Evolutionary conservation across 2,797 vertebrate genomes (phyloP), one percentile per base, ranked within the genome.

Genomic region (Thamnophis elegans): DNA sequence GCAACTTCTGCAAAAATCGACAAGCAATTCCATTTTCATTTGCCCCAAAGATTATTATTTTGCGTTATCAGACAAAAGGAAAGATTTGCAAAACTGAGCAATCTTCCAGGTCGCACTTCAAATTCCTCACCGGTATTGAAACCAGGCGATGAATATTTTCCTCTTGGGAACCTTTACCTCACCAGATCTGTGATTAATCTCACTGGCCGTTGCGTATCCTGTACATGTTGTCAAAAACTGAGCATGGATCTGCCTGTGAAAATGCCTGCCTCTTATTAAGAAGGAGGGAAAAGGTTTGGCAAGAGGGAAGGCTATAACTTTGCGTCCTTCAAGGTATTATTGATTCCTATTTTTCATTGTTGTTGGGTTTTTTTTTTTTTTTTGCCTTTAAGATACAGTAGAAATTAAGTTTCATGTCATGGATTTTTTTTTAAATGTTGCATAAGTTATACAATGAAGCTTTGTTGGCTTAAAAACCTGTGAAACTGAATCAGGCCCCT

Each of bases 21-120:
- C 92, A 94, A 95, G 92, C 78, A 89, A 9, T 89, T 93, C 92
- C 91, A 95, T 96, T 97, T 97, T 96, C 95, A 95, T 25, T 25
- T 18, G 2, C 32, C 32, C 2, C 1, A 25, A 26, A 90, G 90
- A 87, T 73, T 78, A 87, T 42, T 42, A n/a, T 95, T 95, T 95
- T 54, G 16, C 0, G 9, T n/a, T 51, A 20, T 58, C 90, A 93
- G 92, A 85, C 91, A 92, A 92, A 96, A 42, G 56, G 91, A 93
- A 93, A 95, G 91, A 93, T 91, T 95, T 96, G 91, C 56, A 51
- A 90, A 32, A 96, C 85, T 73, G n/a, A 82, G 93, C 94, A 0
- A 5, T 42, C 25, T 94, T 93, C 85, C 47, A 53, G 89, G 93
- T 20, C 93, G 65, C 87, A 94, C 90, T 90, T 94, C 87, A 62